Evolutionary conservation across 2,113 vertebrate genomes (phyloP).

Genomic region (Larimichthys crocea): DNA sequence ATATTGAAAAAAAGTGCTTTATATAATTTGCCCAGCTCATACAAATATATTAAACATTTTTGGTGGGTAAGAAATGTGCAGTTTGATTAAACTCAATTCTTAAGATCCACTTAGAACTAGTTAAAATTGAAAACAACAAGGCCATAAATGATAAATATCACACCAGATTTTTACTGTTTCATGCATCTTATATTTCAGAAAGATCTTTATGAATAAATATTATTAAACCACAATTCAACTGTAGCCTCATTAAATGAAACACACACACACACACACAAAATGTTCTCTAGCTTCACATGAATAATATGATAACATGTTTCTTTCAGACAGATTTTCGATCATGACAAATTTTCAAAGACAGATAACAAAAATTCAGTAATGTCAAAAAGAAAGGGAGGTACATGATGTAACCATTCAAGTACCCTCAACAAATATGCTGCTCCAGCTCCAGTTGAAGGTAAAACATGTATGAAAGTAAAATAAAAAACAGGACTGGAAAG

Average conservation of each 20-base stretch:
- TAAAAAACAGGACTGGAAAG: background rate
- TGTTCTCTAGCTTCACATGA: background rate
- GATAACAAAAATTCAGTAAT: background rate
- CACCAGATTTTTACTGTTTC: background rate
- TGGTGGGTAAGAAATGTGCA: background rate
- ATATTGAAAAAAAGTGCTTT: background rate
- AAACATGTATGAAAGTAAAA: background rate
- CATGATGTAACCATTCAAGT: conserved; percentile 14
- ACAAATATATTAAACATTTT: background rate
- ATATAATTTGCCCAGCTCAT: background rate
- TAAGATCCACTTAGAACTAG: background rate
- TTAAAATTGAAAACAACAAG: background rate
- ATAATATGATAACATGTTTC: background rate
- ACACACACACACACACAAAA: too few relatives aligned
- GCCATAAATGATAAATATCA: background rate
- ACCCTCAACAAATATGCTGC: background rate
- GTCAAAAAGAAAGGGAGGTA: background rate
- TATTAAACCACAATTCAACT: background rate
- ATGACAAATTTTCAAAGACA: background rate
- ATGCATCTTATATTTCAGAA: background rate
- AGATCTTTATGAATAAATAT: background rate
- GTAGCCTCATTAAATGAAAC: background rate
- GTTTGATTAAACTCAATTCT: background rate
- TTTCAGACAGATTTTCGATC: background rate
- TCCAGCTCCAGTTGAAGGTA: background rate